Evolutionary conservation across 2,797 vertebrate genomes (phyloP).

Genomic region (Hozukius guyotensis): DNA sequence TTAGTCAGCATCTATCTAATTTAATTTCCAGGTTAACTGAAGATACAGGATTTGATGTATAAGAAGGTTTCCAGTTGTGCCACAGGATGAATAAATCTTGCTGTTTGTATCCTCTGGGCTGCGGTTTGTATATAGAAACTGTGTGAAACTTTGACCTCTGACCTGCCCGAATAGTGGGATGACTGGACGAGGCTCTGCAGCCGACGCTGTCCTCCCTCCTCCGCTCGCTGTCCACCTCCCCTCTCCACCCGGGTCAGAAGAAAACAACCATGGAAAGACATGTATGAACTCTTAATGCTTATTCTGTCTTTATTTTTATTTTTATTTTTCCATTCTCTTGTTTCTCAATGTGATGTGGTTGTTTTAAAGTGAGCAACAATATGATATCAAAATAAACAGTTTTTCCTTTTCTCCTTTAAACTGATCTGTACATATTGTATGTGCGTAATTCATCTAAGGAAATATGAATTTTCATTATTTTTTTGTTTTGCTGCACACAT

Average conservation of each 20-base stretch:
- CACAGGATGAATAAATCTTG: conserved; percentile 21
- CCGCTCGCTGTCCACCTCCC: conserved; percentile 22
- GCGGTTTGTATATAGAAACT: conserved; percentile 57
- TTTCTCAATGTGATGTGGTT: conserved; percentile 74
- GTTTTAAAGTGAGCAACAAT: conserved; percentile 70
- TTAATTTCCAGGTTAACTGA: conserved; percentile 19
- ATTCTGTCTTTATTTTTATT: conserved; percentile 51
- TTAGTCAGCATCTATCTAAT: conserved; percentile 2
- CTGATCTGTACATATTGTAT: neutral
- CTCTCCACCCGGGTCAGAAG: conserved; percentile 32
- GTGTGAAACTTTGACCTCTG: conserved; percentile 48
- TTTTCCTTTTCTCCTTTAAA: conserved; percentile 49
- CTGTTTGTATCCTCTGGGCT: conserved; percentile 44
- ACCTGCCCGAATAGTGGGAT: conserved; percentile 24
- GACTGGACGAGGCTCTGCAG: conserved; percentile 39
- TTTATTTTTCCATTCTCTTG: conserved; percentile 51
- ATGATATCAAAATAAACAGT: conserved; percentile 67
- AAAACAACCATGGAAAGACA: conserved; percentile 33
- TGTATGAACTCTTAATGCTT: conserved; percentile 54
- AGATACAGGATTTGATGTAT: conserved; percentile 12
- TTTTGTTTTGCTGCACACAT: neutral
- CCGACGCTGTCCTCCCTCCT: conserved; percentile 1
- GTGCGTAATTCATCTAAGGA: neutral
- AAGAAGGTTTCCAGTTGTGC: conserved; percentile 18
- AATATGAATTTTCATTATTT: neutral